Percentiles rank a stretch among this genome's conserved stretches.
Conservation (phyloP, 2,797 vertebrate genomes). For the Peromyscus attwateri region DNA sequence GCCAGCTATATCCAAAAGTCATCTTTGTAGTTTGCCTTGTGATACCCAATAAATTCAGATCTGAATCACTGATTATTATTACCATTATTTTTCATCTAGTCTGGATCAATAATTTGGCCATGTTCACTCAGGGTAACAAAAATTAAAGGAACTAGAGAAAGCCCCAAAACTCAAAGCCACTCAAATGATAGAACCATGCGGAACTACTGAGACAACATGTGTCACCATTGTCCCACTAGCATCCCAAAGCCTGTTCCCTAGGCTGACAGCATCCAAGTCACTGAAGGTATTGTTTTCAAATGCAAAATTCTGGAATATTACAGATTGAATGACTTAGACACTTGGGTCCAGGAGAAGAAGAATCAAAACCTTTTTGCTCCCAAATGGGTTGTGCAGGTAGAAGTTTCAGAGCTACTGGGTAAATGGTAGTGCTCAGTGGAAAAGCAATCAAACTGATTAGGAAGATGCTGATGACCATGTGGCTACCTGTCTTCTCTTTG, state of each 20-base stretch:
- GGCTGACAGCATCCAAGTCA: not conserved
- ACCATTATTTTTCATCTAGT: not conserved
- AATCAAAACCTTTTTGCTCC: not conserved
- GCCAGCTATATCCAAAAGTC: not conserved
- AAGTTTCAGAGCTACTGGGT: not conserved
- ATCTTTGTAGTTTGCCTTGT: not conserved
- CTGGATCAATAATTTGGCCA: not conserved
- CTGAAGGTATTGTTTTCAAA: not conserved
- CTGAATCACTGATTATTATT: not conserved
- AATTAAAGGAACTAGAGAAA: not conserved
- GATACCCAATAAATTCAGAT: not conserved
- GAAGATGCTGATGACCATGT: not conserved
- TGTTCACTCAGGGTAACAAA: not conserved
- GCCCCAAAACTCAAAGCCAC: not conserved
- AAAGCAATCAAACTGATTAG: not conserved
- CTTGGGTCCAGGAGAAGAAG: not conserved
- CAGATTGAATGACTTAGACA: not conserved
- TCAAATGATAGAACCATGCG: fast-evolving
- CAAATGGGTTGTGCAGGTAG: not conserved
- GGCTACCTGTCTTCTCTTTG: not conserved
- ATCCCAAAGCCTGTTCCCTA: not conserved
- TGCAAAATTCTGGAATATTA: not conserved
- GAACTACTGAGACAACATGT: not conserved
- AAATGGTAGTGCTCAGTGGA: not conserved
- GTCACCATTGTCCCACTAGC: not conserved